Conservation (phyloP, 2,888 invertebrate genomes). For the Muscina levida region DNA sequence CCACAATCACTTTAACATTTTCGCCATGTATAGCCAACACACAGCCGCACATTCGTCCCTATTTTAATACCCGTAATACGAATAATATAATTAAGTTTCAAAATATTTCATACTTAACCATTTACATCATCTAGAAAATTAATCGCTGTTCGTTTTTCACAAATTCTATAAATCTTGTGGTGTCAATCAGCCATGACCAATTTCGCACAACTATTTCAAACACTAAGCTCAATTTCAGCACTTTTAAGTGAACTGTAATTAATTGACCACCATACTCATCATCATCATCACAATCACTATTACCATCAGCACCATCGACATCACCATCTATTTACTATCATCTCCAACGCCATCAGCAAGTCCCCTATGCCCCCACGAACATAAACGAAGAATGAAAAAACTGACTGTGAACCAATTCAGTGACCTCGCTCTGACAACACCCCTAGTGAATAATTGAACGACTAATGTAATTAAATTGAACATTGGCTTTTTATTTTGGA, state of each 20-base stretch:
- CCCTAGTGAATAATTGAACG: conserved; percentile 14
- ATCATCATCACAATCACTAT: background rate
- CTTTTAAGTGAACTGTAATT: conserved; percentile 3
- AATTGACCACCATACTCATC: background rate
- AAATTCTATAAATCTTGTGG: background rate
- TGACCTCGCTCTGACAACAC: conserved; percentile 2
- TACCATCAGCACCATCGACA: background rate
- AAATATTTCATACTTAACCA: no score
- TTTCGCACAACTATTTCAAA: background rate
- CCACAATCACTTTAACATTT: no score
- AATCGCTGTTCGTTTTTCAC: no score
- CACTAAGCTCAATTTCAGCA: background rate
- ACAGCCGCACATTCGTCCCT: no score
- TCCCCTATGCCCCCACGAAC: no score
- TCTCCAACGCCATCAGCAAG: background rate
- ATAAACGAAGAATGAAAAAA: no score
- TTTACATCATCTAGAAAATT: no score
- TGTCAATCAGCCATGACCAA: background rate
- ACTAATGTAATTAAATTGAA: conserved; percentile 22
- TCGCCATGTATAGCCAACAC: no score
- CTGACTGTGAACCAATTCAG: no score
- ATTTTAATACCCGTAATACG: no score
- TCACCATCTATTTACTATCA: background rate
- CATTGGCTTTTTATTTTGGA: conserved; percentile 12
- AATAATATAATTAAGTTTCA: no score